Base-by-base conservation (phyloP, 2,888 invertebrate species). In the Pyrgus malvae region DNA sequence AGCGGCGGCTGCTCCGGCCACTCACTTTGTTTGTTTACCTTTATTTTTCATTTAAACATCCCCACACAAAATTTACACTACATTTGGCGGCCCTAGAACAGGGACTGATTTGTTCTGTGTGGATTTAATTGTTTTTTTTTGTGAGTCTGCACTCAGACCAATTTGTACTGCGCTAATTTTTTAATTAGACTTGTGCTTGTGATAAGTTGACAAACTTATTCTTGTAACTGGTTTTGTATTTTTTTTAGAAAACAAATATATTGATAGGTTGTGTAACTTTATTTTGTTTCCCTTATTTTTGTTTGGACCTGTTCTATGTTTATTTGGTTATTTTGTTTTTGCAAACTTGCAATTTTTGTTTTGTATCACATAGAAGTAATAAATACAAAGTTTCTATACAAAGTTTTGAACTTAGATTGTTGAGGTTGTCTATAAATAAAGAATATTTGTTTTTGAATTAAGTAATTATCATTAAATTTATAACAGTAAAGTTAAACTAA, bases 191-290 rank as follows among this genome's bases (percentile, higher is more conserved):
- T n/a, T n/a, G n/a, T n/a, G n/a, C n/a, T n/a, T n/a, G 17, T 37
- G 16, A 37, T 37, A 9, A 37, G 17, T 37, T 37, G 37, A 37
- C 37, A 37, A 37, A 37, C 9, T 19, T 38, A n/a, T n/a, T n/a
- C n/a, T n/a, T 19, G 19, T 17, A 19, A 38, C 17, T 19, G 2
- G 7, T 38, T 41, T 35, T 16, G 12, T 33, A 33, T 35, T 35
- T 35, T 8, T 35, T 8, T 14, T 35, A 16, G 16, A 16, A 35
- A 35, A 16, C 35, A 35, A 35, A 35, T 35, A 35, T n/a, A 35
- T n/a, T 35, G 8, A 16, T 35, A 35, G 35, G 35, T 1, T 35
- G 35, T 35, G 35, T 35, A 35, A 35, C 35, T 16, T 35, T 35
- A 35, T 35, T 33, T 35, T 14, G 8, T 35, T 16, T 16, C 9